Base-by-base conservation (phyloP, 2,888 invertebrate genomes). In the Congeria kusceri region DNA sequence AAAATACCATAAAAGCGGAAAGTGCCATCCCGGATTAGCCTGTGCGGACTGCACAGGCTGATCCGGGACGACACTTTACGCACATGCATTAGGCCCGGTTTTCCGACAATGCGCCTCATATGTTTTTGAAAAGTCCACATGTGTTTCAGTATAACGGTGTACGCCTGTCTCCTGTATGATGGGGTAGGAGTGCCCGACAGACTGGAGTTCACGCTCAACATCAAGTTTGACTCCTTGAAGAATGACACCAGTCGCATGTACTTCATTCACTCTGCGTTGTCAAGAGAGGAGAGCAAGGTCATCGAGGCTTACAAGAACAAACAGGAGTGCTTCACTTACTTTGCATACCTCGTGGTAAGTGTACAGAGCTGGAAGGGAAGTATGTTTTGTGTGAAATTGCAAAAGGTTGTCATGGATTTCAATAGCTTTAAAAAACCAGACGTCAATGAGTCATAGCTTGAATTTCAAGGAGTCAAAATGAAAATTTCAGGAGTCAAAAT, bases 261-360 rank as follows among this genome's bases (percentile, higher is more conserved):
- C 70, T 88, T 75, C 68, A 71, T 88, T 29, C 70, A 84, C 23
- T 56, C 72, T 7, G 77, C 82, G n/a, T 80, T 68, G 0, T 72
- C 70, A 18, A 61, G 80, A 23, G 78, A 77, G 13, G 81, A 83
- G 28, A 81, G 77, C 7, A 85, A 84, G 32, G 88, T 84, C 23
- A 56, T 84, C 28, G 83, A 77, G 28, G 78, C 85, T 0, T 78
- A 65, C 23, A 86, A 84, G 61, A 81, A 84, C 32, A 73, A 74
- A 23, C 81, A 85, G 13, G 86, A 83, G 76, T 90, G 90, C 61
- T 77, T 83, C 23, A 80, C 85, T 15, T 84, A 86, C 20, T 84
- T 86, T 66, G 89, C 87, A 23, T 91, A 88, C 73, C 79, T 90
- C 27, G 84, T 84, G 83, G 91, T 90, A 71, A 76, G 87, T 83